These are phyloP conservation scores for Serripes groenlandicus DNA, from an alignment of 2,888 invertebrate species.

Conservation along the genomic window DNA sequence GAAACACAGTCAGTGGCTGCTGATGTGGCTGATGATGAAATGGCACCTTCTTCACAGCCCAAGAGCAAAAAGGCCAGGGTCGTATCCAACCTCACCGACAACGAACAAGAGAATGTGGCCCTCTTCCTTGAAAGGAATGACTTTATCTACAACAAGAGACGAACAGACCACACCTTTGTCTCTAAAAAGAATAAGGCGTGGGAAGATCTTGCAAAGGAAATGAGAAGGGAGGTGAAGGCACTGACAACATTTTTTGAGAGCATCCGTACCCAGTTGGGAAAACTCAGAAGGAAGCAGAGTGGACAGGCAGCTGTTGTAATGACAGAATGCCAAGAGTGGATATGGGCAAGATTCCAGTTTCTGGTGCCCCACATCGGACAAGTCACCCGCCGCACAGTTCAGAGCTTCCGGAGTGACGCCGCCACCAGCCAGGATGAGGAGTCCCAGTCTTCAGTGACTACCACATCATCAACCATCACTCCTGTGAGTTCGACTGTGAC, in stretches of 20 bases:
- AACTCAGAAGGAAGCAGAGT: conserved; percentile 36
- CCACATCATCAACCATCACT: conserved; percentile 35
- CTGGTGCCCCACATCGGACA: conserved; percentile 58
- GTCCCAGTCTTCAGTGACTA: conserved; percentile 35
- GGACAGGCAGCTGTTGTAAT: conserved; percentile 48
- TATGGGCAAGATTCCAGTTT: conserved; percentile 45
- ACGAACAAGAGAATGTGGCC: conserved; percentile 56
- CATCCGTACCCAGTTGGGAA: conserved; percentile 35
- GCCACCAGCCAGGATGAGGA: conserved; percentile 51
- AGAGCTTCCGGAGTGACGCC: conserved; percentile 51
- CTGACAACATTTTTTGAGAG: conserved; percentile 53
- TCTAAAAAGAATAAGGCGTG: conserved; percentile 43
- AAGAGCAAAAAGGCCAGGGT: conserved; percentile 58
- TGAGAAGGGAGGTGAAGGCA: conserved; percentile 73
- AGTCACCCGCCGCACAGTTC: conserved; percentile 48
- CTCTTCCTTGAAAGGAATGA: conserved; percentile 49
- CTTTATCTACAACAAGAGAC: conserved; percentile 59
- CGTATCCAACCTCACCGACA: conserved; percentile 48
- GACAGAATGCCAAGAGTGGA: conserved; percentile 47
- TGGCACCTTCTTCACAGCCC: conserved; percentile 36
- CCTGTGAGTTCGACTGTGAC: conserved; percentile 40
- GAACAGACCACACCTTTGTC: conserved; percentile 43
- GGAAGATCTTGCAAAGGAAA: conserved; percentile 36
- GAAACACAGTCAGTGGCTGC: conserved; percentile 35
- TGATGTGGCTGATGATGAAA: conserved; percentile 44